phyloP scores from a whole-genome alignment of 2,888 invertebrate genomes.

The Autographa gamma region DNA sequence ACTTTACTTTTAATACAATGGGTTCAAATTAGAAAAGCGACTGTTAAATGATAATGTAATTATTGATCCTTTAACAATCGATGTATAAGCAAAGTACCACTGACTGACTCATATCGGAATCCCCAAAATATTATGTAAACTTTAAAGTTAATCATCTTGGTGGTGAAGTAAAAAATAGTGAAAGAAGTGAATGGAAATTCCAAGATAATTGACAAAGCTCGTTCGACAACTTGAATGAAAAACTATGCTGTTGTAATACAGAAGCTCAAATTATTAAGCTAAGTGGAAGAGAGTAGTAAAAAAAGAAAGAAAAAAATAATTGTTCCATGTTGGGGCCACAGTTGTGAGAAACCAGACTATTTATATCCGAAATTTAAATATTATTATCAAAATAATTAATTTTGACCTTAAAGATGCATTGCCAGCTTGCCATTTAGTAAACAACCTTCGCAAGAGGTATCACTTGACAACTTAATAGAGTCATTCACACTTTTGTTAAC shows the following conservation, averaged over 20 bases:
- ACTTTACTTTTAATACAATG: neutral
- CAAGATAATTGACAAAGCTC: neutral
- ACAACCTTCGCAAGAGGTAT: slow-evolving; percentile 46
- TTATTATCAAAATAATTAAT: slow-evolving; percentile 25
- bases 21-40: neutral
- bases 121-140: neutral
- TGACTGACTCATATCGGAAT: neutral
- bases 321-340: neutral
- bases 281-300: neutral
- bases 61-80: neutral
- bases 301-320: neutral
- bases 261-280: neutral
- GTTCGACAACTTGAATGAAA: neutral
- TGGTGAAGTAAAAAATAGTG: neutral
- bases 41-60: neutral
- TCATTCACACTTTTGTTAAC: slow-evolving; percentile 8
- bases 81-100: neutral
- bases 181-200: neutral
- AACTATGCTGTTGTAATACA: neutral
- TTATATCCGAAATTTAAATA: slow-evolving; percentile 13
- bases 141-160: neutral
- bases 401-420: slow-evolving; percentile 41
- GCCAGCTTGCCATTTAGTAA: slow-evolving; percentile 26
- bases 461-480: slow-evolving; percentile 17
- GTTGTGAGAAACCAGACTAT: neutral